Base-by-base conservation (phyloP, 2,888 invertebrate genomes). In the Allolobophora icterica region DNA sequence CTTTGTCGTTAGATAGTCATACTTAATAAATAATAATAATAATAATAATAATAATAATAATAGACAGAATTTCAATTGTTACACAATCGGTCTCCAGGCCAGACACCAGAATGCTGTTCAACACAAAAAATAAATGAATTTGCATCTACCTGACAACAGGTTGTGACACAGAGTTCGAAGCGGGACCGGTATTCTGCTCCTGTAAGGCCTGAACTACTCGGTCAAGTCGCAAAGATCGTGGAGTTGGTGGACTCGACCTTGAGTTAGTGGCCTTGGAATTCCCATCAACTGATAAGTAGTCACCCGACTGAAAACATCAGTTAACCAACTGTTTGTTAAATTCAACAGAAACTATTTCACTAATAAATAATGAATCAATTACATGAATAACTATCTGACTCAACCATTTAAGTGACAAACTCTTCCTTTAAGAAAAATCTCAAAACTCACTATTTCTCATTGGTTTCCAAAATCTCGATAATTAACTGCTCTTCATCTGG, bases 181-280 rank as follows among this genome's bases (percentile, higher is more conserved):
- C 91, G 84, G 91, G 92, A 42, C 92, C 92, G 45, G 58, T 91
- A 83, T 94, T 94, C 93, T 98, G 98, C 93, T 87, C 87, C 38
- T 87, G 87, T 35, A 87, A 87, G 34, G 87, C 38, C 87, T 87
- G 35, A 87, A 38, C 87, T 19, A 98, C 98, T 89, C 98, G 96
- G 96, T 99, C 98, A 92, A 99, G 96, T 42, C 98, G 97, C 94
- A 98, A 96, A 52, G 98, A 98, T 93, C 98, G 97, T 91, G 98
- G 98, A 42, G 98, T 98, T 89, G 98, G 96, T 58, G 98, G 98
- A 91, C 98, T 98, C 91, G 95, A 95, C 87, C 38, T 87, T 34
- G 87, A 87, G 87, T 87, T 87, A 35, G 24, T 8, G 34, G 30
- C 87, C 87, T 87, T 33, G 87, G 87, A 87, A 87, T 87, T 87